Evolutionary conservation across 2,113 vertebrate species (phyloP).

Genomic region (Orycteropus afer): DNA sequence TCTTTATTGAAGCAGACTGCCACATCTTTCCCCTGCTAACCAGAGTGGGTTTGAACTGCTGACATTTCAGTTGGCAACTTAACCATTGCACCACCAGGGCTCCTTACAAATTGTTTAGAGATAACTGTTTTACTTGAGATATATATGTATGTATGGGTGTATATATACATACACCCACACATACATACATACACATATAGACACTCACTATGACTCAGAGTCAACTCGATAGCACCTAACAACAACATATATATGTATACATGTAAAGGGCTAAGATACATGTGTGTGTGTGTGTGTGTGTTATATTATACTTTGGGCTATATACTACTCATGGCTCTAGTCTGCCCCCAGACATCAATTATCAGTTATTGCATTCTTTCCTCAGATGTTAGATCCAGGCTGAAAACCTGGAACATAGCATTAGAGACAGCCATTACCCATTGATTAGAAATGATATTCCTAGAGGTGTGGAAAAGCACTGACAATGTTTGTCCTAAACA

Average conservation of each 20-base stretch:
- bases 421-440: background rate
- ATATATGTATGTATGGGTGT: no score
- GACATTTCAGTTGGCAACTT: background rate
- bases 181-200: no score
- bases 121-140: no score
- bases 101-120: no score
- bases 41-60: background rate
- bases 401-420: background rate
- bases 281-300: no score
- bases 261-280: no score
- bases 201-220: no score
- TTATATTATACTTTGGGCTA: background rate
- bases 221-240: no score
- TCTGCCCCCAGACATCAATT: background rate
- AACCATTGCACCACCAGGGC: background rate
- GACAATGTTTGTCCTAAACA: conserved; percentile 20
- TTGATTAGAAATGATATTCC: background rate
- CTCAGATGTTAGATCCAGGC: background rate
- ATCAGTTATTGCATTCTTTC: background rate
- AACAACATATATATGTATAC: no score
- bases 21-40: background rate
- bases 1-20: background rate
- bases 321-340: background rate
- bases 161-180: no score
- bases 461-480: conserved; percentile 37